phyloP scores from a whole-genome alignment of 2,888 invertebrate species.

The Colletes collaris region DNA sequence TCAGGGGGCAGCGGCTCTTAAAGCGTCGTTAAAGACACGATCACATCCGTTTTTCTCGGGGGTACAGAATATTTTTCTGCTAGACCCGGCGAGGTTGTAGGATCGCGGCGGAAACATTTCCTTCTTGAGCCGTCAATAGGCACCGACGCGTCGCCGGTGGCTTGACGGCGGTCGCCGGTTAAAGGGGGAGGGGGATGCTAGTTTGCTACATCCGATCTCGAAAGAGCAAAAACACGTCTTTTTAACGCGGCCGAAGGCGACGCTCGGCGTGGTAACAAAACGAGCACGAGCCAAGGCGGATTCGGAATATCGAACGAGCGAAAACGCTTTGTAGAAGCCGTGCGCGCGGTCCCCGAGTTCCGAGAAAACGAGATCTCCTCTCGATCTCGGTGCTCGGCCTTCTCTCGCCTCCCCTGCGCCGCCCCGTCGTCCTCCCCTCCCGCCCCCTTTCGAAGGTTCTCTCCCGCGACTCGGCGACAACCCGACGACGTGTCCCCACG shows the following conservation, averaged over 20 bases:
- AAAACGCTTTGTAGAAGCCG: constrained; percentile 76
- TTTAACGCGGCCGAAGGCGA: constrained; percentile 69
- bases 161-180: constrained; percentile 3
- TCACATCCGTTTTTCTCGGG: constrained; percentile 48
- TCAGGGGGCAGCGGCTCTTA: constrained; percentile 43
- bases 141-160: constrained; percentile 64
- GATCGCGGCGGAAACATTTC: constrained; percentile 59
- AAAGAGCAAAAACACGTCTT: constrained; percentile 70
- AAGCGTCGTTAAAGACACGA: constrained; percentile 58
- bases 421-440: constrained; percentile 23
- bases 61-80: constrained; percentile 45
- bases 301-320: constrained; percentile 77
- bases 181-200: constrained; percentile 46
- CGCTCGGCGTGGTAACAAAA: constrained; percentile 65
- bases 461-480: constrained; percentile 40
- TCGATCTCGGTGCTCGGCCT: constrained; percentile 44
- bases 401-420: neutral
- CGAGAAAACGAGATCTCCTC: constrained; percentile 76
- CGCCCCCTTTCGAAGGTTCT: neutral
- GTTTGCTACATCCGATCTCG: constrained; percentile 64
- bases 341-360: constrained; percentile 67
- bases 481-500: constrained; percentile 65
- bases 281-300: constrained; percentile 66
- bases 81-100: constrained; percentile 32
- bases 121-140: constrained; percentile 70